Base-by-base conservation (phyloP, 2,888 invertebrate species). In the Tinea trinotella region DNA sequence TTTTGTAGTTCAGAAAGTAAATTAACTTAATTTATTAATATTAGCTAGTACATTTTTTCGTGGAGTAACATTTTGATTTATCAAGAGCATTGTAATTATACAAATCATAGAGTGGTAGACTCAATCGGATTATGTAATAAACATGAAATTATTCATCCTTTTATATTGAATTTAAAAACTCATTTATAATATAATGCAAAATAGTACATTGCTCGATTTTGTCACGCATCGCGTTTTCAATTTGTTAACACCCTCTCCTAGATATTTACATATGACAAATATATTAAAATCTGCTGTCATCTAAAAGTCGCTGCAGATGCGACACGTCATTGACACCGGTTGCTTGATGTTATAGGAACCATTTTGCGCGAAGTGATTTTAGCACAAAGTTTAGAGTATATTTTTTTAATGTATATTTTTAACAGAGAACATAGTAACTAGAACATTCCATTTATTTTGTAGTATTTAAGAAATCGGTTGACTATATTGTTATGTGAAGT, bases 271-370 rank as follows among this genome's bases (percentile, higher is more conserved):
- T 83, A 76, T 71, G 70, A 73, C 78, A 75, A 80, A 81, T 81
- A 82, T 83, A 84, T 84, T 84, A 84, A 84, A 84, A 84, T 77
- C 82, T 83, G 84, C 82, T 82, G 82, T 70, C 77, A 72, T 74
- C 70, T 74, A 77, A 79, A 77, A 77, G 73, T 44, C 19, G 46
- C 15, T 52, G 70, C 76, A 77, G 77, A 76, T 74, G 76, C 70
- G 73, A 74, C 70, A 70, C 77, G 84, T 83, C 84, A 83, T 73
- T 64, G 79, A 65, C 84, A 85, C 79, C 83, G 70, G 82, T 77
- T 70, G 75, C 67, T 12, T 30, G 40, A 13, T 35, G 35, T 35
- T 40, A n/a, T 30, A 30, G 7, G 7, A 30, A 30, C 9, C n/a
- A 30, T 30, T 30, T 30, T n/a, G 7, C n/a, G 30, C 30, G 7